Conservation (phyloP, 1,140 invertebrate genomes). For the Triops cancriformis region DNA sequence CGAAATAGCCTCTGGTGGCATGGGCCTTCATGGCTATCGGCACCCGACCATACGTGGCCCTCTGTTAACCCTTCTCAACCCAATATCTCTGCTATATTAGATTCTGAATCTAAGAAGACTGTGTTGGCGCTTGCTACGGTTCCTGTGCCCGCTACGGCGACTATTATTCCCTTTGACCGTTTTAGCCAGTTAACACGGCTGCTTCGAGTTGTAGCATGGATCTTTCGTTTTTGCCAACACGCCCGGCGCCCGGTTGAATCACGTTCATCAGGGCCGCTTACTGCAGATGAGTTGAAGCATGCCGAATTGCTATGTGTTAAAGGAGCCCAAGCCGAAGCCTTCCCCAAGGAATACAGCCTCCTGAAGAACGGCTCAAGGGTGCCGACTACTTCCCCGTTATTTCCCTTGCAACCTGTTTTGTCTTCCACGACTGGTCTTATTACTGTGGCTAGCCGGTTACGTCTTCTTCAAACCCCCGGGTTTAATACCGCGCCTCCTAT, state of each 20-base stretch:
- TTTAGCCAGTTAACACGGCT: background rate
- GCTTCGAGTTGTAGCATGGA: background rate
- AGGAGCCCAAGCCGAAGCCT: background rate
- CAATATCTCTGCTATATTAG: background rate
- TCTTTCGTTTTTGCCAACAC: background rate
- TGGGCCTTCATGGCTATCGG: constrained; percentile 2
- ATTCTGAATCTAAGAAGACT: background rate
- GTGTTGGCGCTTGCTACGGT: background rate
- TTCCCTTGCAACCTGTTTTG: background rate
- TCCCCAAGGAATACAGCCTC: background rate
- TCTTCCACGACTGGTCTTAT: background rate
- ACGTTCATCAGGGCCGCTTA: background rate
- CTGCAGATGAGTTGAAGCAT: background rate
- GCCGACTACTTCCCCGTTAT: background rate
- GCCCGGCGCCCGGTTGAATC: background rate
- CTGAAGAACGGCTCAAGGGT: no score
- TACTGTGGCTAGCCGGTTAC: no score
- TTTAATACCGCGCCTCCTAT: background rate
- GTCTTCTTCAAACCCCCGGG: background rate
- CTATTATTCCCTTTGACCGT: background rate
- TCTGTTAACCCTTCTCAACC: background rate
- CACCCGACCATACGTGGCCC: background rate
- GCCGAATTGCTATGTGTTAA: background rate
- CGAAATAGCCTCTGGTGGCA: background rate
- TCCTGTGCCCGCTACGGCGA: background rate